Evolutionary conservation across 2,888 invertebrate genomes (phyloP).

Genomic region (Drosophila phalerata): DNA sequence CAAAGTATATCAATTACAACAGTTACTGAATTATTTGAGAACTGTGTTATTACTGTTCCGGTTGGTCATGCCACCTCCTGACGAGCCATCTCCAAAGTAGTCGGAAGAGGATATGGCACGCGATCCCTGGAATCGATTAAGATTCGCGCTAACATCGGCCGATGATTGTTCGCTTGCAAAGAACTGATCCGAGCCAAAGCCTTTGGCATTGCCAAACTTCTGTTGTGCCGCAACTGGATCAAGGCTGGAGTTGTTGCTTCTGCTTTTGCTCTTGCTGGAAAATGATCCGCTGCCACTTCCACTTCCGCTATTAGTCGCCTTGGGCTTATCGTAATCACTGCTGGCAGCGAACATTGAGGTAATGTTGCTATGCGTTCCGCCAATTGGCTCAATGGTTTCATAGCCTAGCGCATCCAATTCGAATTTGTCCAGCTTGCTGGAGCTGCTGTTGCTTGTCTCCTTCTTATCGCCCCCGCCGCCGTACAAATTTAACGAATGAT

Average conservation of each 20-base stretch:
- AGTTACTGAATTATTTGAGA: neutral
- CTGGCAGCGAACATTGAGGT: conserved; percentile 83
- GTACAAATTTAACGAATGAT: conserved; percentile 76
- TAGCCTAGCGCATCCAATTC: conserved; percentile 84
- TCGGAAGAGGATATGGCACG: conserved; percentile 98
- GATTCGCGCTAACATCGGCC: conserved; percentile 84
- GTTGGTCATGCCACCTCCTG: conserved; percentile 60
- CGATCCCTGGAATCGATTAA: conserved; percentile 95
- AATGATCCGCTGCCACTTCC: conserved; percentile 16
- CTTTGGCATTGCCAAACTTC: conserved; percentile 98
- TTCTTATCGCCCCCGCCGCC: conserved; percentile 54
- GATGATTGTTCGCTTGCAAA: conserved; percentile 90
- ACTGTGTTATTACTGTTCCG: conserved; percentile 47
- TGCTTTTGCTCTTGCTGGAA: conserved; percentile 45
- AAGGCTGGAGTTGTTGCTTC: conserved; percentile 47
- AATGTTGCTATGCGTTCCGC: conserved; percentile 82
- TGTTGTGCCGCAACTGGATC: conserved; percentile 90
- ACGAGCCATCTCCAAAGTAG: conserved; percentile 91
- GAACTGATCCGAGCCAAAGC: conserved; percentile 98
- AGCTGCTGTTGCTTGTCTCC: conserved; percentile 40
- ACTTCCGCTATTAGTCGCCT: conserved; percentile 38
- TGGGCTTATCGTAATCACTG: conserved; percentile 62
- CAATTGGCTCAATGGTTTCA: conserved; percentile 85
- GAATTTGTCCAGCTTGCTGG: conserved; percentile 79
- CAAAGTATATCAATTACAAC: neutral